A percentile compares a stretch with the other conserved stretches of the same genome.
These are phyloP conservation scores for Acronicta aceris DNA, from an alignment of 2,888 invertebrate species.

Conservation along the genomic window DNA sequence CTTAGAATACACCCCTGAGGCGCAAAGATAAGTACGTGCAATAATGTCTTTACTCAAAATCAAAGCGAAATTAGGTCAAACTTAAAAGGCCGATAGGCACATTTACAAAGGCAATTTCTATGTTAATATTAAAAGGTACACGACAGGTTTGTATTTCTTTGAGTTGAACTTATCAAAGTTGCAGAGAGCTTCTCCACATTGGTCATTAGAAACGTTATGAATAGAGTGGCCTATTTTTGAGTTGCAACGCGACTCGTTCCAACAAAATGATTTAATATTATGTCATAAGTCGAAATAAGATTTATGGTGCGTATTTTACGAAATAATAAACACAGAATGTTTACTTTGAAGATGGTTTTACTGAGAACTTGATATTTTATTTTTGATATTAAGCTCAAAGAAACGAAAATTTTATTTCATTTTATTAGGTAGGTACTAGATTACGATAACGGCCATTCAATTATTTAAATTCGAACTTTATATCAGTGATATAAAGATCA, in stretches of 20 bases:
- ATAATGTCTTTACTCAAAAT: not conserved
- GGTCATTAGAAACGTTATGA: constrained; percentile 32
- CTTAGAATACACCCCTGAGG: no score
- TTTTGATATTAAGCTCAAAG: not conserved
- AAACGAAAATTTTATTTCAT: no score
- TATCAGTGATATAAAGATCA: no score
- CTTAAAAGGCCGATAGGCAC: not conserved
- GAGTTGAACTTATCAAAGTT: constrained; percentile 34
- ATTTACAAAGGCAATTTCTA: constrained; percentile 14
- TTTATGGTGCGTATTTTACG: constrained; percentile 7
- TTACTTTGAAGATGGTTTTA: constrained; percentile 9
- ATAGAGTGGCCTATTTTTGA: constrained; percentile 42
- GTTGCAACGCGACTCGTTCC: constrained; percentile 6
- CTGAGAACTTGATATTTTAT: not conserved
- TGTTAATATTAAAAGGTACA: constrained; percentile 10
- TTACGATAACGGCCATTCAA: no score
- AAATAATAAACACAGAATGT: constrained; percentile 2
- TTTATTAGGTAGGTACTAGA: no score
- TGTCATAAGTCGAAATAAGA: constrained; percentile 16
- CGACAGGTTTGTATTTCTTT: constrained; percentile 6
- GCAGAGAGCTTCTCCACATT: constrained; percentile 27
- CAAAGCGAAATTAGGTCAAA: no score
- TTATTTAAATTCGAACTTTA: no score
- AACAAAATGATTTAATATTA: constrained; percentile 34
- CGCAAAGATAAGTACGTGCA: not conserved